phyloP scores from a whole-genome alignment of 2,797 vertebrate species.

The Eurystomus glaucurus region DNA sequence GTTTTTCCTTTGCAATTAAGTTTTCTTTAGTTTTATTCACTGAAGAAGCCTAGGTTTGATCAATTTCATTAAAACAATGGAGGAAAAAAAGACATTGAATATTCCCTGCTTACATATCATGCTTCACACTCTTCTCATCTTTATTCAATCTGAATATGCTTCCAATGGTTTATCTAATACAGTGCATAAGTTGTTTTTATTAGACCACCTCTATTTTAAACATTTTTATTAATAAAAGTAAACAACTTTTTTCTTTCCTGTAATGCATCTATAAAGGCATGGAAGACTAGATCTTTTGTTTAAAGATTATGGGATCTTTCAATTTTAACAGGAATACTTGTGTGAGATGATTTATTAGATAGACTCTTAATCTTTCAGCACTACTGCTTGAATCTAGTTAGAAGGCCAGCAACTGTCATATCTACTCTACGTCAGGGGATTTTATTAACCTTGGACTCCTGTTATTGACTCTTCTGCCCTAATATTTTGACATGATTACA shows the following conservation, averaged over 20 bases:
- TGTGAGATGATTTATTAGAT: neutral
- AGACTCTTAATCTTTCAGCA: neutral
- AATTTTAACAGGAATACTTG: neutral
- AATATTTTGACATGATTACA: constrained; percentile 12
- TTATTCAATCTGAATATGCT: neutral
- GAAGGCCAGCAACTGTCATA: neutral
- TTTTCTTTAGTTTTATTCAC: neutral
- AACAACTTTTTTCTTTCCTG: fast-evolving
- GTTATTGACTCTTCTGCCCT: neutral
- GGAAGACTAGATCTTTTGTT: neutral
- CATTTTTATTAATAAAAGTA: neutral
- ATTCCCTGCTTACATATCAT: neutral
- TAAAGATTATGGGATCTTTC: neutral
- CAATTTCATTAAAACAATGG: neutral
- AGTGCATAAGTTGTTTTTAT: neutral
- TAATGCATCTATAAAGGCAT: neutral
- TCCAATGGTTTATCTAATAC: neutral
- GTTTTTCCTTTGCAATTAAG: neutral
- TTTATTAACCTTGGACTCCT: neutral
- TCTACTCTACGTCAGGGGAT: neutral
- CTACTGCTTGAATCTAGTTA: neutral
- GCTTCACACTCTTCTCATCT: neutral
- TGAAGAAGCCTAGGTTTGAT: neutral
- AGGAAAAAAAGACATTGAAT: neutral
- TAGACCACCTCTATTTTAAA: neutral